Percentiles rank a stretch among this genome's conserved stretches.
These are phyloP conservation scores for Epinephelus lanceolatus DNA, from an alignment of 2,113 vertebrate genomes.

Conservation along the genomic window DNA sequence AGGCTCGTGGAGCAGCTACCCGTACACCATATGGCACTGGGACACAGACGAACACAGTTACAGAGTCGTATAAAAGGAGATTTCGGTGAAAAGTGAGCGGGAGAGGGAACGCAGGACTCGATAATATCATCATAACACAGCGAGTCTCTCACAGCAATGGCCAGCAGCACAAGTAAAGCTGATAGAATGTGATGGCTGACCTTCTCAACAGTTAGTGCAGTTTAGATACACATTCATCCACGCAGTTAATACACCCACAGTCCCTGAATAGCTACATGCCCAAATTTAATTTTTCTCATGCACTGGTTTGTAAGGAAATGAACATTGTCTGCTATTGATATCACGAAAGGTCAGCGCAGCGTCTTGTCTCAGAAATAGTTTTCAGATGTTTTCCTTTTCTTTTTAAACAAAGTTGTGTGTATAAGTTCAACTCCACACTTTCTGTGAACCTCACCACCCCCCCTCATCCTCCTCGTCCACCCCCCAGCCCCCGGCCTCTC, in stretches of 20 bases:
- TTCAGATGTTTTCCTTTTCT: slow-evolving; percentile 15
- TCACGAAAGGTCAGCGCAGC: slow-evolving; percentile 58
- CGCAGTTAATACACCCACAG: slow-evolving; percentile 55
- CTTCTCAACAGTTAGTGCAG: slow-evolving; percentile 64
- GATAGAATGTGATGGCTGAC: slow-evolving; percentile 75
- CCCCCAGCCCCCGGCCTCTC: slow-evolving; percentile 11
- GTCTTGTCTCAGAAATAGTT: slow-evolving; percentile 42
- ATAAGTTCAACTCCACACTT: slow-evolving; percentile 38
- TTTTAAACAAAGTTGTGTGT: slow-evolving; percentile 40
- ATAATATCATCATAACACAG: slow-evolving; percentile 39
- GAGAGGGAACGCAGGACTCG: slow-evolving; percentile 15
- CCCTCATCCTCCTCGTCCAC: neutral
- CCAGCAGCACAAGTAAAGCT: slow-evolving; percentile 51
- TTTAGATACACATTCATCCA: slow-evolving; percentile 60
- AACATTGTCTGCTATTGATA: slow-evolving; percentile 52
- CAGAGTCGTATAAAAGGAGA: slow-evolving; percentile 3
- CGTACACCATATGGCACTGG: slow-evolving; percentile 44
- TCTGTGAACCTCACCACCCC: slow-evolving; percentile 40
- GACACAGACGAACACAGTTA: slow-evolving; percentile 38
- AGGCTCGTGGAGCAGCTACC: slow-evolving; percentile 45
- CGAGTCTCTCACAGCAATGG: slow-evolving; percentile 27
- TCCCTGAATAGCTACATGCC: slow-evolving; percentile 54
- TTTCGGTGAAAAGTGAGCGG: slow-evolving; percentile 22
- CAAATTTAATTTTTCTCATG: slow-evolving; percentile 46
- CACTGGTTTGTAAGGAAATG: slow-evolving; percentile 52